Evolutionary conservation across 2,797 vertebrate species (phyloP).

Genomic region (Coendou prehensilis): DNA sequence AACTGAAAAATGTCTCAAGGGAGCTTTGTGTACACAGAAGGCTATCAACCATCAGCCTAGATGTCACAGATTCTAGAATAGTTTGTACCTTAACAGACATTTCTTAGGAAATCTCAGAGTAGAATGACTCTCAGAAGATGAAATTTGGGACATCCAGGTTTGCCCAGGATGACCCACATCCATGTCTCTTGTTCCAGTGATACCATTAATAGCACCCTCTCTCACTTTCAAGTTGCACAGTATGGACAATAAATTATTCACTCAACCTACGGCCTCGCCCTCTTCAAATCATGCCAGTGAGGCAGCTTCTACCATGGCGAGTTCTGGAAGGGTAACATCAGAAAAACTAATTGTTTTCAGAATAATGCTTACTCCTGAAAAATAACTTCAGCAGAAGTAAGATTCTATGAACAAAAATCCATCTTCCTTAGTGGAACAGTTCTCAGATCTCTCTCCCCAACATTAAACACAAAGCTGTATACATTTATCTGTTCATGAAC

Average conservation of each 20-base stretch:
- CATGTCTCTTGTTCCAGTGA: background rate
- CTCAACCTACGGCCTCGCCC: background rate
- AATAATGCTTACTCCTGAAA: conserved; percentile 28
- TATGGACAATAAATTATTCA: background rate
- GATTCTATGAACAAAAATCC: conserved; percentile 6
- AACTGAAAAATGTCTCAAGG: background rate
- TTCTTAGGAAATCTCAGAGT: background rate
- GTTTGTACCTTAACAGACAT: background rate
- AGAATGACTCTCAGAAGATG: background rate
- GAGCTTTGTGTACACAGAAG: background rate
- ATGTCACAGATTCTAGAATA: background rate
- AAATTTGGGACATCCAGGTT: background rate
- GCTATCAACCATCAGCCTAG: background rate
- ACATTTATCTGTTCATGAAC: background rate
- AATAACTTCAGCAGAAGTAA: conserved; percentile 37
- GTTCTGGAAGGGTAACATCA: background rate
- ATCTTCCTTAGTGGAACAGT: background rate
- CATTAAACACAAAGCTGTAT: background rate
- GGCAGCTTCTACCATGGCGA: background rate
- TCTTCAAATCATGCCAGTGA: background rate
- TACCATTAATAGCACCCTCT: background rate
- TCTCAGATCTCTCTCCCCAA: background rate
- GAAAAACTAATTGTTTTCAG: background rate
- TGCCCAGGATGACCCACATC: background rate
- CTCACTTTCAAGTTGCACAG: background rate